Evolutionary conservation across 92 coral and sea anemone species (phyloP).

Genomic region (Isaurus tuberculatus): DNA sequence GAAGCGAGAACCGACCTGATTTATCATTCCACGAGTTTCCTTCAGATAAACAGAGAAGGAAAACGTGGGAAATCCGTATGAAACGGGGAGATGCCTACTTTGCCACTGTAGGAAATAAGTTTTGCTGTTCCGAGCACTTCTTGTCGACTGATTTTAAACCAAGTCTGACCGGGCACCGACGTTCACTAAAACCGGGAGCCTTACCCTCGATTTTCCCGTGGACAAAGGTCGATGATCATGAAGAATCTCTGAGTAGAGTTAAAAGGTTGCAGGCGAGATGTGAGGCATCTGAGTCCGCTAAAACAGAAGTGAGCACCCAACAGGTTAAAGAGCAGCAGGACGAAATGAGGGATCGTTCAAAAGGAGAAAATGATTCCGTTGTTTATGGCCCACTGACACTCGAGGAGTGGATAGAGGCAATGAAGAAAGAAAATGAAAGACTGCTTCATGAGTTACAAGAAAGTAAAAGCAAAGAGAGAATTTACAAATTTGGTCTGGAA

Average conservation of each 20-base stretch:
- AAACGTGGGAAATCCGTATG: conserved; percentile 67
- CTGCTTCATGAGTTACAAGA: conserved; percentile 37
- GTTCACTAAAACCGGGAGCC: conserved; percentile 57
- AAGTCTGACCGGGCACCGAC: conserved; percentile 71
- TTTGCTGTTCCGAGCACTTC: conserved; percentile 71
- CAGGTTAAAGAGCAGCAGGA: conserved; percentile 30
- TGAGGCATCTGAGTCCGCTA: conserved; percentile 14
- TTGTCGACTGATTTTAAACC: conserved; percentile 64
- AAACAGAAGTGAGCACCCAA: conserved; percentile 14
- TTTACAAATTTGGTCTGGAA: conserved; percentile 62
- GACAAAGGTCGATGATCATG: conserved; percentile 28
- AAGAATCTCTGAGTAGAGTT: conserved; percentile 42
- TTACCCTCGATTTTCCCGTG: conserved; percentile 66
- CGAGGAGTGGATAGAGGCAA: conserved; percentile 57
- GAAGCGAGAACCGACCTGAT: conserved; percentile 70
- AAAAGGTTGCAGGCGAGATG: conserved; percentile 58
- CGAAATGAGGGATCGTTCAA: conserved; percentile 18
- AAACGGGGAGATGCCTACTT: conserved; percentile 56
- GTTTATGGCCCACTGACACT: conserved; percentile 51
- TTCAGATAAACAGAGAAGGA: conserved; percentile 14
- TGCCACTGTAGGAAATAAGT: conserved; percentile 55
- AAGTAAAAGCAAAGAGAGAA: conserved; percentile 47
- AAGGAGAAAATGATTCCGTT: conserved; percentile 30
- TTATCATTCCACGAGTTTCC: conserved; percentile 64
- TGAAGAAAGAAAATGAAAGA: conserved; percentile 34